These are phyloP conservation scores for Liasis olivaceus DNA, from an alignment of 2,797 vertebrate genomes.

Conservation along the genomic window DNA sequence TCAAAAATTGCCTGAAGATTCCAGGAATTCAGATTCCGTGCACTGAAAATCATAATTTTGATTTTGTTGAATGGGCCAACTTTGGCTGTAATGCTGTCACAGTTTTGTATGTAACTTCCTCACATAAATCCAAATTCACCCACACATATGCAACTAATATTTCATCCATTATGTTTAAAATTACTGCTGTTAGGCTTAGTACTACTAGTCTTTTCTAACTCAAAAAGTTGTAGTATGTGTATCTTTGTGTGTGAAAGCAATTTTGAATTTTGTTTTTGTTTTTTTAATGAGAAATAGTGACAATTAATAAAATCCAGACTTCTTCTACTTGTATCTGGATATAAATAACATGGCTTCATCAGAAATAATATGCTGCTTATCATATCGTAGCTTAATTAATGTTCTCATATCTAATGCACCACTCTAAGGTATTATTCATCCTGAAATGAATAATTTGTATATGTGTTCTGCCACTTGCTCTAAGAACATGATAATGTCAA, in stretches of 20 bases:
- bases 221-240: background rate
- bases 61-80: background rate
- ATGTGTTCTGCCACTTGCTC: background rate
- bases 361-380: background rate
- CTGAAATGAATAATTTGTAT: background rate
- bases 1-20: background rate
- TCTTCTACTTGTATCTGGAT: background rate
- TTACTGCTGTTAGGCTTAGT: background rate
- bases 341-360: background rate
- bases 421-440: background rate
- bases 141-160: background rate
- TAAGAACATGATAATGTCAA: background rate
- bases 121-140: background rate
- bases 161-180: background rate
- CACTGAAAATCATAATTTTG: background rate
- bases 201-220: background rate
- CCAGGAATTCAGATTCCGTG: background rate
- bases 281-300: conserved; percentile 14
- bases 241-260: background rate
- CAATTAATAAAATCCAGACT: conserved; percentile 7
- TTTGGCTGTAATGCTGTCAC: background rate
- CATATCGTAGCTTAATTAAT: background rate
- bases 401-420: background rate
- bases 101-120: background rate
- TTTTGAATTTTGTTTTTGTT: background rate